phyloP scores from a whole-genome alignment of 2,888 invertebrate genomes.

The Oscheius sp. region DNA sequence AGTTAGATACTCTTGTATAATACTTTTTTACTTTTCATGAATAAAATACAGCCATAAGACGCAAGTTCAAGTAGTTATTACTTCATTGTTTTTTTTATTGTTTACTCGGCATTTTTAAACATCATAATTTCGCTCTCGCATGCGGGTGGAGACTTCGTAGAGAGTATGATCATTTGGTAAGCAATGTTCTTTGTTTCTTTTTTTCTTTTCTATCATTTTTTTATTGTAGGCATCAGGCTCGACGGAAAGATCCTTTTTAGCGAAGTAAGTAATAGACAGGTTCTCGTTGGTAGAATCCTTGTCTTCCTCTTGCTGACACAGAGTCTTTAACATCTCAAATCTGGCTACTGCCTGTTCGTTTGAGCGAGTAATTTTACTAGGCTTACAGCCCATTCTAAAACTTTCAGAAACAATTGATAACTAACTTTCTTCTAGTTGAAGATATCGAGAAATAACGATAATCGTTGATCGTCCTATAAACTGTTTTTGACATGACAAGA shows the following conservation, averaged over 20 bases:
- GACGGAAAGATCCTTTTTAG: neutral
- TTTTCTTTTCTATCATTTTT: neutral
- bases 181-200: neutral
- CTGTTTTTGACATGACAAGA: too few relatives aligned
- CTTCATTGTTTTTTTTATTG: neutral
- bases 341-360: neutral
- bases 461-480: too few relatives aligned
- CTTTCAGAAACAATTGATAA: too few relatives aligned
- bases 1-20: neutral
- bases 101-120: neutral
- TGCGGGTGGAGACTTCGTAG: slow-evolving; percentile 8
- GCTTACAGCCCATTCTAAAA: slow-evolving; percentile 9
- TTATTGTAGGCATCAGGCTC: neutral
- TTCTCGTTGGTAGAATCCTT: neutral
- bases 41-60: neutral
- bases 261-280: neutral
- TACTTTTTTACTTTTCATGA: neutral
- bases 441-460: too few relatives aligned
- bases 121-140: neutral
- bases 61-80: neutral
- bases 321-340: neutral
- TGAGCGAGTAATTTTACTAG: neutral
- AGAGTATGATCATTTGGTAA: neutral
- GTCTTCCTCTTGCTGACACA: neutral
- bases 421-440: too few relatives aligned